Base-by-base conservation (phyloP, 2,888 invertebrate species). In the Metopia argyrocephala region DNA sequence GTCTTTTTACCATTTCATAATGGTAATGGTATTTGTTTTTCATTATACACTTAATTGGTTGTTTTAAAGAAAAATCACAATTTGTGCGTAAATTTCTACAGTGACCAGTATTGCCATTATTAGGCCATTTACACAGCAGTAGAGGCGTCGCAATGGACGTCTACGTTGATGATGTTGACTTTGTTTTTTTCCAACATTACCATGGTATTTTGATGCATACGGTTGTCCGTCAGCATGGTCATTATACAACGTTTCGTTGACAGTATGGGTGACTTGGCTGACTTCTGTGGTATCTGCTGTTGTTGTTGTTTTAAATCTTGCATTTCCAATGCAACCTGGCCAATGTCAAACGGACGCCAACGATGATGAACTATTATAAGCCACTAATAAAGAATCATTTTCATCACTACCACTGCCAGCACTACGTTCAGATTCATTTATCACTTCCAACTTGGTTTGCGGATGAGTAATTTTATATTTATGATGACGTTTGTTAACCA, bases 321-420 rank as follows among this genome's bases (percentile, higher is more conserved):
- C 86, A 88, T 84, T 83, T 88, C 88, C 85, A 82, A 76, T 85
- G 85, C 87, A 86, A 86, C 87, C 86, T 81, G 86, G 87, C 88
- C 89, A 88, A 87, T 90, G 90, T 91, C 91, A 91, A 89, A 91
- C 90, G 83, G 91, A 90, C 87, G 88, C 87, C 85, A 90, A 84
- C 78, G 88, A 87, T 25, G 90, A 89, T 84, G 88, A 88, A 84
- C 89, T 90, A 78, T 91, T 90, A 83, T 90, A 91, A 45, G 90
- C 90, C 76, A 91, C 91, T 79, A 91, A 82, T 82, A 91, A 84
- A 0, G 91, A 91, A 78, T 91, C 91, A 79, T 91, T 89, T 82
- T 91, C 91, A 59, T 91, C 91, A 76, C 91, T 90, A 74, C 90
- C 91, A 79, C 90, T 90, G 75, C 89, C 91, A 27, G 87, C 89